Conservation (phyloP, 2,888 invertebrate genomes). For the Netelia fuscicornis region DNA sequence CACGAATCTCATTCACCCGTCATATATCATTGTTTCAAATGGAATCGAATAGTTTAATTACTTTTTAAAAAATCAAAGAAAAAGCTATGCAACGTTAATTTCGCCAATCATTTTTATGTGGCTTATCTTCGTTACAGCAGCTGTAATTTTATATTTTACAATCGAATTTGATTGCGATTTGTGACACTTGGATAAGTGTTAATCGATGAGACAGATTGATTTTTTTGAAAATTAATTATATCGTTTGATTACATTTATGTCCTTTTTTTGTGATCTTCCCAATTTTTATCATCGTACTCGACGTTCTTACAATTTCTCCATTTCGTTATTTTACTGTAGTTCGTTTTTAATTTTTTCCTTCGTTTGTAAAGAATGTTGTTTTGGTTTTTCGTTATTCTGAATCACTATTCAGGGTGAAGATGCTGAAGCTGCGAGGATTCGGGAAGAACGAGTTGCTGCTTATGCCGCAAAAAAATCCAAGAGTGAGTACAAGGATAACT, state of each 20-base stretch:
- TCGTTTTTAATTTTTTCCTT: conserved; percentile 22
- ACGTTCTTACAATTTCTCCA: conserved; percentile 30
- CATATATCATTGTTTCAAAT: conserved; percentile 4
- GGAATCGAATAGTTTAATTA: conserved; percentile 4
- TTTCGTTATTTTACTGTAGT: conserved; percentile 28
- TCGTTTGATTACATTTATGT: conserved; percentile 43
- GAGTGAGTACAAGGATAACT: conserved; percentile 86
- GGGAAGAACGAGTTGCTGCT: conserved; percentile 94
- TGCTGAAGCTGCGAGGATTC: conserved; percentile 91
- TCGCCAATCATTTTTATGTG: background rate
- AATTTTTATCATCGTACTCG: conserved; percentile 27
- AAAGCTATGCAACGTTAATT: background rate
- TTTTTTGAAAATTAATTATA: conserved; percentile 24
- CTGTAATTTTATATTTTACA: background rate
- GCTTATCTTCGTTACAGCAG: background rate
- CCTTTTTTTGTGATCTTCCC: conserved; percentile 25
- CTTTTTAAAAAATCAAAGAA: background rate
- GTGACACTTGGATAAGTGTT: background rate
- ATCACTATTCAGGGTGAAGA: conserved; percentile 87
- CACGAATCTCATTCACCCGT: conserved; percentile 43
- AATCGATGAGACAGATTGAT: background rate
- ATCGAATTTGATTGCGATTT: background rate
- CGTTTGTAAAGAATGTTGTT: conserved; percentile 20
- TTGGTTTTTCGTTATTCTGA: conserved; percentile 29
- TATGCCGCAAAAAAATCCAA: conserved; percentile 97